Conservation (phyloP, 2,113 vertebrate species). For the Neolamprologus variostigma region DNA sequence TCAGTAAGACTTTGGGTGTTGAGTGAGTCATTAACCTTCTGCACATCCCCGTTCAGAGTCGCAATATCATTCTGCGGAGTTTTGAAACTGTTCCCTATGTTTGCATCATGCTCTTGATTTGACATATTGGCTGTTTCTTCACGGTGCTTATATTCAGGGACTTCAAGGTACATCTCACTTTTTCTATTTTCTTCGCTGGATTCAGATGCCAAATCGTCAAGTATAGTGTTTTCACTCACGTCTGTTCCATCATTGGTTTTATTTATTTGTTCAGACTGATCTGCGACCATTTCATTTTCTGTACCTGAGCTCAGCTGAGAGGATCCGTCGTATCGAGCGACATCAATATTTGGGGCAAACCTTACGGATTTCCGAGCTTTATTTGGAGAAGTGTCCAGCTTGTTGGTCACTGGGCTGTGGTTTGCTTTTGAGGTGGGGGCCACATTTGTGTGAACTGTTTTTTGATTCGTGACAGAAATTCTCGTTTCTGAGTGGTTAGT, state of each 20-base stretch:
- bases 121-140: neutral
- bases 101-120: neutral
- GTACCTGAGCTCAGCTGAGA: neutral
- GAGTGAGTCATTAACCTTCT: neutral
- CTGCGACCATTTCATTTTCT: neutral
- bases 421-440: neutral
- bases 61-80: neutral
- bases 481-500: neutral
- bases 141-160: neutral
- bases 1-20: neutral
- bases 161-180: neutral
- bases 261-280: neutral
- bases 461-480: neutral
- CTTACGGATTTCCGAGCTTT: conserved; percentile 57
- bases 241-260: neutral
- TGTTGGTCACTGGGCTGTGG: neutral
- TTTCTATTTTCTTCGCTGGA: neutral
- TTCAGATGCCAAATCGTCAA: neutral
- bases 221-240: neutral
- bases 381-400: neutral
- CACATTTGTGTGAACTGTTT: neutral
- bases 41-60: neutral
- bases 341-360: conserved; percentile 40
- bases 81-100: neutral
- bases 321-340: neutral